Conservation (phyloP, 2,797 vertebrate genomes). For the Enteromius treurensis region DNA sequence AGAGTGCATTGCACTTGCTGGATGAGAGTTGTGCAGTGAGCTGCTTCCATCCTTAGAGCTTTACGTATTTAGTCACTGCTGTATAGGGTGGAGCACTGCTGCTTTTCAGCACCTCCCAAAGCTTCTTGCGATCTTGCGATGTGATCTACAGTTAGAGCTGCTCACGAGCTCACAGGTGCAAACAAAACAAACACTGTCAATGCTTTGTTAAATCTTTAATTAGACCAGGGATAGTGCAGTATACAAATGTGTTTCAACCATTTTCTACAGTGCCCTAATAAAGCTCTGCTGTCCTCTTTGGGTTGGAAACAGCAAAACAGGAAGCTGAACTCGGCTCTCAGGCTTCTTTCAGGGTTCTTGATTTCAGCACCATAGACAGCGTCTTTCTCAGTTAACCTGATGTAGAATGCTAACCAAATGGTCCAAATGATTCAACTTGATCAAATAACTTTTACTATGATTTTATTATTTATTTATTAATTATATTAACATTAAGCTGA, state of each 20-base stretch:
- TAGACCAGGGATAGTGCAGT: background rate
- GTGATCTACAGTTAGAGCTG: conserved; percentile 22
- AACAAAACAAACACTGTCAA: background rate
- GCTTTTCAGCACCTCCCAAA: conserved; percentile 8
- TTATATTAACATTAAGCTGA: background rate
- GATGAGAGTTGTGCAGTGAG: background rate
- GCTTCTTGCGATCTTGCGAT: conserved; percentile 16
- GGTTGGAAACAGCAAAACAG: conserved; percentile 43
- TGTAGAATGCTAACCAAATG: background rate
- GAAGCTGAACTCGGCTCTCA: conserved; percentile 2
- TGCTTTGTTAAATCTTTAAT: conserved; percentile 18
- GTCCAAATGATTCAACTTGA: too few relatives aligned
- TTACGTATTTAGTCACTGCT: conserved; percentile 14
- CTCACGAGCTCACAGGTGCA: conserved; percentile 3
- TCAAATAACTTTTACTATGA: too few relatives aligned
- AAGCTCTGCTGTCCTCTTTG: conserved; percentile 48
- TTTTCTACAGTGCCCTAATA: conserved; percentile 33
- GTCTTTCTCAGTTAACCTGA: background rate
- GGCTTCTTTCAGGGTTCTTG: background rate
- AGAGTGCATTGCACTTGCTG: background rate
- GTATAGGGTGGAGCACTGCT: conserved; percentile 52
- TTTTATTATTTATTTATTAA: too few relatives aligned
- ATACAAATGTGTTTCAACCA: conserved; percentile 5
- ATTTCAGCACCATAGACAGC: conserved; percentile 35
- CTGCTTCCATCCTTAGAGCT: conserved; percentile 11